Percentiles rank a stretch among this genome's conserved stretches.
phyloP scores from a whole-genome alignment of 2,888 invertebrate genomes.

The Aphidoletes aphidimyza region DNA sequence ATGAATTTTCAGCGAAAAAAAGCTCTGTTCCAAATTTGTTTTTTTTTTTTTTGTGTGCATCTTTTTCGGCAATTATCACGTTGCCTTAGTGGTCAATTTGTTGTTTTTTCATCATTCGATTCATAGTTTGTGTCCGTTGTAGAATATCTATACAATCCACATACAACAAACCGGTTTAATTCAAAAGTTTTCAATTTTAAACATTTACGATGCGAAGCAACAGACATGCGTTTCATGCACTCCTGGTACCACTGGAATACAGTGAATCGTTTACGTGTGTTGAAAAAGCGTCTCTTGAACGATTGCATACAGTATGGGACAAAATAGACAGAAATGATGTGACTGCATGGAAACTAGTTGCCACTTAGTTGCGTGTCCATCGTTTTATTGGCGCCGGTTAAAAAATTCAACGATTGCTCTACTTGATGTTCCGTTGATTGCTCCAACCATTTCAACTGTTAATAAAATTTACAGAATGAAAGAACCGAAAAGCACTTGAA shows the following conservation, averaged over 20 bases:
- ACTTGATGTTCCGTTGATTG: slow-evolving; percentile 56
- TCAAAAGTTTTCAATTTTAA: not conserved
- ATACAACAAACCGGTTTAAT: not conserved
- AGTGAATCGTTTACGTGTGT: not conserved
- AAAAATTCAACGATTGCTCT: slow-evolving; percentile 57
- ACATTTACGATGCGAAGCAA: not conserved
- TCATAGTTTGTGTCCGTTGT: not conserved
- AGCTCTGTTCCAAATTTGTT: not conserved
- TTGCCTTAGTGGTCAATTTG: not conserved
- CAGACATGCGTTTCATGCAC: not conserved
- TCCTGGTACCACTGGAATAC: slow-evolving; percentile 28
- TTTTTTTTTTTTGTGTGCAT: no score
- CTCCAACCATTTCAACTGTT: slow-evolving; percentile 27
- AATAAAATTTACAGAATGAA: not conserved
- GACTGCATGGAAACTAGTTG: not conserved
- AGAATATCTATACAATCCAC: no score
- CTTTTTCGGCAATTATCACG: not conserved
- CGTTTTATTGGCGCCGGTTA: slow-evolving; percentile 55
- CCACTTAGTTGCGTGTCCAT: not conserved
- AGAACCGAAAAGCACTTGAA: not conserved
- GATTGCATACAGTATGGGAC: not conserved
- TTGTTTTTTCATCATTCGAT: not conserved
- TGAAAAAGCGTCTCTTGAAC: not conserved
- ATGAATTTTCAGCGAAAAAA: not conserved
- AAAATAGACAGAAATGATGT: not conserved